These are phyloP conservation scores for Poecile montanus DNA, from an alignment of 2,797 vertebrate species.

Conservation along the genomic window DNA sequence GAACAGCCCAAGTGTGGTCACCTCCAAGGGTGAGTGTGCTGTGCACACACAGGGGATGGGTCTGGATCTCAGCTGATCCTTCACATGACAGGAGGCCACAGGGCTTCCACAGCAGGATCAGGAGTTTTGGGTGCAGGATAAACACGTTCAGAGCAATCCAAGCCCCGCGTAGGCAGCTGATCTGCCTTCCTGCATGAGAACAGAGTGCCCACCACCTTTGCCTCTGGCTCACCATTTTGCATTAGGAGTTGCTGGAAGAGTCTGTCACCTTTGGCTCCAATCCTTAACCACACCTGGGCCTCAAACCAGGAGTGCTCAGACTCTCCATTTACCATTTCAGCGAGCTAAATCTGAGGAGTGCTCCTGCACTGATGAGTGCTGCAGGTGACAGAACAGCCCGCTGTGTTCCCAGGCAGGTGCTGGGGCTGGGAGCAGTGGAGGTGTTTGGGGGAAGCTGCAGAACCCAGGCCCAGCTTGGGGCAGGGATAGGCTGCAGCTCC, in stretches of 20 bases:
- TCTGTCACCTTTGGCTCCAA: not conserved
- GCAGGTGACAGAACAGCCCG: not conserved
- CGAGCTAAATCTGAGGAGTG: not conserved
- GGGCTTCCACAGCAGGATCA: not conserved
- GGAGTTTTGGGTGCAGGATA: not conserved
- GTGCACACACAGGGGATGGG: not conserved
- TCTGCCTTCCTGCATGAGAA: not conserved
- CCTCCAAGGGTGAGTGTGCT: not conserved
- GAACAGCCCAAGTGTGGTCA: not conserved
- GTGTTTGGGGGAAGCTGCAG: not conserved
- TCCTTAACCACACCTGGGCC: accelerated
- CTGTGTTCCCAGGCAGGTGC: not conserved
- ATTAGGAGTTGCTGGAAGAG: not conserved
- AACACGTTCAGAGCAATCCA: not conserved
- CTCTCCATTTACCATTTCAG: not conserved
- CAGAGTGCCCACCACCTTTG: not conserved
- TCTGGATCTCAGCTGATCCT: not conserved
- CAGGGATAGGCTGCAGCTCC: not conserved
- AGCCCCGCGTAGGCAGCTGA: not conserved
- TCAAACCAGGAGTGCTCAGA: not conserved
- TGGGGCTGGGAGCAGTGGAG: not conserved
- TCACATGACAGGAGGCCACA: not conserved
- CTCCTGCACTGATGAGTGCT: not conserved
- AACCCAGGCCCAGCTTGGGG: not conserved
- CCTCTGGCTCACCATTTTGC: not conserved